Evolutionary conservation across 2,888 invertebrate species (phyloP), one percentile per base, ranked within the genome.

Genomic region (Helicoverpa assulta): DNA sequence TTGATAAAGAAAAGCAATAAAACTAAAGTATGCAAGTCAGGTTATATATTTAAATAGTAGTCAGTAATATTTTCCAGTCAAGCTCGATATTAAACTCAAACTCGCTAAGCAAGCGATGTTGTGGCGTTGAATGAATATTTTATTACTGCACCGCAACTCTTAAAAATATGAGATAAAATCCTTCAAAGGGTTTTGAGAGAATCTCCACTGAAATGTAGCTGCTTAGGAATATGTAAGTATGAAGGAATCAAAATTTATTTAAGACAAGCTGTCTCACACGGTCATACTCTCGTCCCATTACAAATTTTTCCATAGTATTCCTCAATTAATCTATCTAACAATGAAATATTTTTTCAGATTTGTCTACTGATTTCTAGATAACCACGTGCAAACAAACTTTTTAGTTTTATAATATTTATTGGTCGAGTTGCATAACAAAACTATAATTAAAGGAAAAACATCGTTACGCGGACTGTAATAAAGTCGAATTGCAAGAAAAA

Each of bases 161-260:
- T 74, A 51, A 70, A 70, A 70, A 67, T 63, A 76, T 76, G 19
- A 70, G 43, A 57, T 60, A 65, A 76, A 70, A 70, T 51, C 19
- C 40, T 50, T 66, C 56, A 60, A 53, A 60, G 37, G 29, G 21
- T 51, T 55, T 55, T n/a, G 47, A 47, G 47, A 47, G 43, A 65
- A 19, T 43, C 19, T 64, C 37, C 40, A 47, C 66, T 62, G 58
- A 58, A 37, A 50, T 21, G 21, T 56, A 55, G 59, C 50, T 40
- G 19, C 50, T 37, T 52, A 50, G 53, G 19, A 43, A 61, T 37
- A 60, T 19, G 50, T 37, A 60, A n/a, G 50, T 58, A 57, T 57
- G 16, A 0, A 18, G 47, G 5, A 14, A 70, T 40, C 40, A 40
- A 43, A 43, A 5, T 40, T 40, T 40, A 43, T 43, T 16, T 16